Evolutionary conservation across 2,797 vertebrate genomes (phyloP).

Genomic region (Phaenicophaeus curvirostris): DNA sequence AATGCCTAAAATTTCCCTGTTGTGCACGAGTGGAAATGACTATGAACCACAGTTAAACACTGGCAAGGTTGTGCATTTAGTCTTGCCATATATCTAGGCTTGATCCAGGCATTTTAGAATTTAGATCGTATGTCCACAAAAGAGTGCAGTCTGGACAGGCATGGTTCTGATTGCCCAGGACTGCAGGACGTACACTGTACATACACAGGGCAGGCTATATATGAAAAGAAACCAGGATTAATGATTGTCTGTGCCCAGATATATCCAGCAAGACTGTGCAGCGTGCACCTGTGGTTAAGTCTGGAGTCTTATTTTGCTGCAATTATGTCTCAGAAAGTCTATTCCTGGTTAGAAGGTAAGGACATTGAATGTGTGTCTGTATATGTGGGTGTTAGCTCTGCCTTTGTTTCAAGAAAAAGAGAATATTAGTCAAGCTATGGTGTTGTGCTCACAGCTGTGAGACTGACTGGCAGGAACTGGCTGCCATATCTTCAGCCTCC

Average conservation of each 20-base stretch:
- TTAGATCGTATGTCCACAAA: neutral
- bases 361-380: accelerated
- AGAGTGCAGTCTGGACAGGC: neutral
- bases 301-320: neutral
- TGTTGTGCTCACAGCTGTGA: neutral
- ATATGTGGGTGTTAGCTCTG: neutral
- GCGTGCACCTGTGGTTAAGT: neutral
- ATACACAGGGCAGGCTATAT: accelerated
- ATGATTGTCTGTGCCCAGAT: neutral
- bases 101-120: neutral
- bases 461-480: neutral
- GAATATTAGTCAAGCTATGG: neutral
- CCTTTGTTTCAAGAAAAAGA: neutral
- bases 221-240: neutral
- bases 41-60: neutral
- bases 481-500: neutral
- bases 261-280: neutral
- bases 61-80: neutral
- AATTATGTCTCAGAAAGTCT: neutral
- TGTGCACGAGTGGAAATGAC: neutral
- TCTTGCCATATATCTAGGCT: neutral
- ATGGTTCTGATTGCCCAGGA: neutral
- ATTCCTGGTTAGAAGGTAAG: neutral
- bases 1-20: neutral
- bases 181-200: neutral